These are phyloP conservation scores for Chelonus insularis DNA, from an alignment of 1,140 invertebrate genomes.

Conservation along the genomic window DNA sequence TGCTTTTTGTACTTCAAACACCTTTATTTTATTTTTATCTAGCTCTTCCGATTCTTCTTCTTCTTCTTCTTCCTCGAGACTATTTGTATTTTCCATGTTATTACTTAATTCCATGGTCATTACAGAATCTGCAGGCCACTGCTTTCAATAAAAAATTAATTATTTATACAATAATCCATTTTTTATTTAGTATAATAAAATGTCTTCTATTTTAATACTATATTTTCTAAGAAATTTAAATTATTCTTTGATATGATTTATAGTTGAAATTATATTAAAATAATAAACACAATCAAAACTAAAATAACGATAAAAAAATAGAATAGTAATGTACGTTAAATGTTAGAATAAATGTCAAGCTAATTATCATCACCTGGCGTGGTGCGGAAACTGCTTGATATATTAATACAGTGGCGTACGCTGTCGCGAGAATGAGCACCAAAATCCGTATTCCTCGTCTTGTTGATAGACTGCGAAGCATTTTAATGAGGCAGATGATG, in stretches of 20 bases:
- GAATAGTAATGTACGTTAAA: no score
- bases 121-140: not conserved
- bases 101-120: not conserved
- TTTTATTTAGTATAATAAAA: no score
- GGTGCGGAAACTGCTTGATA: conserved; percentile 61
- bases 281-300: not conserved
- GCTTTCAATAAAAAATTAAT: not conserved
- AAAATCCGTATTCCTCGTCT: conserved; percentile 53
- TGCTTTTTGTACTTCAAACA: conserved; percentile 36
- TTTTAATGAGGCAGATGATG: conserved; percentile 40
- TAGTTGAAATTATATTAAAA: no score
- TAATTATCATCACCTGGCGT: conserved; percentile 56
- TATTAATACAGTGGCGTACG: conserved; percentile 67
- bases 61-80: conserved; percentile 43
- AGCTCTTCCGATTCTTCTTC: conserved; percentile 36
- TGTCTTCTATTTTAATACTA: no score
- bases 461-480: conserved; percentile 52
- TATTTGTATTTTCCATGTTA: not conserved
- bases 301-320: no score
- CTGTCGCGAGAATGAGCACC: conserved; percentile 54
- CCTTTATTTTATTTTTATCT: conserved; percentile 39
- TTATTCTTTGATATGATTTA: no score
- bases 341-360: not conserved
- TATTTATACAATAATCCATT: no score
- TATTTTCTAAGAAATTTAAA: no score